Evolutionary conservation across 1,140 invertebrate species (phyloP), one percentile per base, ranked within the genome.

Genomic region (Zaprionus vittiger): DNA sequence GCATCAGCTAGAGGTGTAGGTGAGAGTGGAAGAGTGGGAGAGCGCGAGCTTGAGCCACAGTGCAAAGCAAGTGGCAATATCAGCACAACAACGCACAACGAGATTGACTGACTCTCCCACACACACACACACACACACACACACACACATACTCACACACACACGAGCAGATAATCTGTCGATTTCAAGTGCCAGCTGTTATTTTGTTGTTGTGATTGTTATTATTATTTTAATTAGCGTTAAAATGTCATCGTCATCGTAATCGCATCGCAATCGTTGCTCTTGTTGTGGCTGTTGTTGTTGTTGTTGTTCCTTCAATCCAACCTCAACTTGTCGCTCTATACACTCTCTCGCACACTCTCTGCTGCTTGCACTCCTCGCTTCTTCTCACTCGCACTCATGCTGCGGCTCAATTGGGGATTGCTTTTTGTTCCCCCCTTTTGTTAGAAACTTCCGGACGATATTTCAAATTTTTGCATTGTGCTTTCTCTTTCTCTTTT

Each of bases 151-250:
- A 62, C 22, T 14, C 11, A 57, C 9, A 55, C 5, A 55, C 12
- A 62, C 2, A 47, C 9, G 5, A n/a, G 44, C 59, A 77, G 80
- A 89, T 87, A 79, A 84, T 87, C 84, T 84, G 83, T 69, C 75
- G 66, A 74, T 52, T 79, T 87, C 67, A 69, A 87, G 84, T 87
- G 84, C 71, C 84, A 87, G 64, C 80, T 89, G 83, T 89, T 77
- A 73, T 77, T 73, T 72, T 72, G 52, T 61, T 74, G 62, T 73
- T 80, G 68, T 87, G 83, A 67, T 87, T 87, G 80, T 89, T 83
- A 81, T 86, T 86, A 79, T 86, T 87, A 89, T 87, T 87, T 76
- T 87, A 87, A 87, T 87, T 87, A 87, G 84, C 84, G 84, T 84
- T 81, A 57, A 84, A 87, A 87, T 80, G 72, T 79, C 80, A 79